These are phyloP conservation scores for Drosophila sulfurigaster DNA, from an alignment of 1,140 invertebrate genomes.

Conservation along the genomic window DNA sequence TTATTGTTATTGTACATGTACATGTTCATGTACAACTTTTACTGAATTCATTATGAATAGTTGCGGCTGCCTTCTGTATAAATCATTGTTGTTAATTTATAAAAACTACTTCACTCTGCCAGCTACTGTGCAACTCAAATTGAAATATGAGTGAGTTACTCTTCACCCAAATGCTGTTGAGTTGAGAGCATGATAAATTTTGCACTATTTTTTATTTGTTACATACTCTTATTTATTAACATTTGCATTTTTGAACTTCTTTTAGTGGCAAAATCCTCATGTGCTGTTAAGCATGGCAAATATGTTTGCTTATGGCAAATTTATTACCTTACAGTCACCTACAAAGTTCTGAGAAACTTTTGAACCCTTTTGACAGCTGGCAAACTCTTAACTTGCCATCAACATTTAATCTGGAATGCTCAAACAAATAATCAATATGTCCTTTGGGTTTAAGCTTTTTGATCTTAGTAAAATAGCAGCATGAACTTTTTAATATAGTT, in stretches of 20 bases:
- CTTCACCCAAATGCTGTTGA: background rate
- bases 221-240: conserved; percentile 3
- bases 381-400: background rate
- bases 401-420: background rate
- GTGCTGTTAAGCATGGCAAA: too few relatives aligned
- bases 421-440: background rate
- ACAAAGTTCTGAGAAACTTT: conserved; percentile 1
- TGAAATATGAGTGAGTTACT: conserved; percentile 37
- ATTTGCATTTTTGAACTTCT: background rate
- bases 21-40: conserved; percentile 42
- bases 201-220: conserved; percentile 15
- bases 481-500: conserved; percentile 2
- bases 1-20: conserved; percentile 43
- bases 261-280: background rate
- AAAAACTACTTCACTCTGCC: conserved; percentile 41
- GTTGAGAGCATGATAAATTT: conserved; percentile 1
- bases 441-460: background rate
- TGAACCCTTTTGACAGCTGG: conserved; percentile 12
- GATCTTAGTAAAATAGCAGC: background rate
- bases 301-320: background rate
- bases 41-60: conserved; percentile 64
- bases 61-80: conserved; percentile 57
- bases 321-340: background rate
- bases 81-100: conserved; percentile 74
- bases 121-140: conserved; percentile 25